Evolutionary conservation across 2,888 invertebrate genomes (phyloP).

Genomic region (Pharmacophagus antenor): DNA sequence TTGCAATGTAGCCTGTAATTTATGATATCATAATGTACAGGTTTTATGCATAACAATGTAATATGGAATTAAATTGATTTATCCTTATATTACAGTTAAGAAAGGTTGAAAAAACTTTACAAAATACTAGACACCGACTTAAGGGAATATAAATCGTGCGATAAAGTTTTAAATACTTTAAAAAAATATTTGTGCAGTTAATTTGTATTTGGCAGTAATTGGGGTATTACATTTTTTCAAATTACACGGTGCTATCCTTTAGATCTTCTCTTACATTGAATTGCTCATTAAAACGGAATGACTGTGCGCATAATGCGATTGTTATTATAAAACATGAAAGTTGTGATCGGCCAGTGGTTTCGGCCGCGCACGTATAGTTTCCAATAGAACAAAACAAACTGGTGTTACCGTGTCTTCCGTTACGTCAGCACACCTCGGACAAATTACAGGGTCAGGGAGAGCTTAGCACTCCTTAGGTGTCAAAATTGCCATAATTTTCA

Average conservation of each 20-base stretch:
- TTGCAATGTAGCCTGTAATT: too few relatives aligned
- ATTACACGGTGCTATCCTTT: conserved; percentile 61
- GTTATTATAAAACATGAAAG: conserved; percentile 72
- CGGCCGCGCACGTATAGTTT: conserved; percentile 50
- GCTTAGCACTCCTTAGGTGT: conserved; percentile 79
- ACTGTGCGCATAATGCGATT: conserved; percentile 61
- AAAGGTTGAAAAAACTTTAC: too few relatives aligned
- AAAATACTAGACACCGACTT: too few relatives aligned
- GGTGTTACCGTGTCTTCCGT: conserved; percentile 44
- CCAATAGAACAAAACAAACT: conserved; percentile 43
- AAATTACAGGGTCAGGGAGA: conserved; percentile 71
- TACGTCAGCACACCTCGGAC: conserved; percentile 59
- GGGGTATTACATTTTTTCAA: conserved; percentile 49
- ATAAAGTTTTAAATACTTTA: too few relatives aligned
- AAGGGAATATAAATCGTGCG: too few relatives aligned
- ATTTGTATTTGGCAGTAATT: conserved; percentile 27
- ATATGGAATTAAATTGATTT: too few relatives aligned
- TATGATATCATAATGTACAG: too few relatives aligned
- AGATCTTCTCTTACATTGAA: conserved; percentile 53
- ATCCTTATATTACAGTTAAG: too few relatives aligned
- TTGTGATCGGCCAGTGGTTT: conserved; percentile 58
- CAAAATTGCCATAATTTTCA: conserved; percentile 79
- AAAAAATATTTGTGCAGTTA: not conserved
- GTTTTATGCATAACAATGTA: too few relatives aligned
- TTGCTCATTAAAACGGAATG: conserved; percentile 70